Evolutionary conservation across 2,888 invertebrate genomes (phyloP).

Genomic region (Habrosyne pyritoides): DNA sequence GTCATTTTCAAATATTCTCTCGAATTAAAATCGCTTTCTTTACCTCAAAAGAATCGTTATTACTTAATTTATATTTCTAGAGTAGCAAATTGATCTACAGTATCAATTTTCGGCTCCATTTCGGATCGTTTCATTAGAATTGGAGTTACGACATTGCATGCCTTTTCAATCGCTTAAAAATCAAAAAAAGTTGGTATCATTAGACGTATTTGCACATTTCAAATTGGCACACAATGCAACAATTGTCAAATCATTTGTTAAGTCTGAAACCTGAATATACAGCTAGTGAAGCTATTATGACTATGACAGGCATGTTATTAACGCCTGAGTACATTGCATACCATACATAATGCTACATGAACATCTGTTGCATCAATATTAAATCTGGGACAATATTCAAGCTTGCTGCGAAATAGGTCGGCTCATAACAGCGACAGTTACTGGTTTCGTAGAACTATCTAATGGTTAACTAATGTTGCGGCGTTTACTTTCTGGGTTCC

Average conservation of each 20-base stretch:
- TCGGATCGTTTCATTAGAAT: background rate
- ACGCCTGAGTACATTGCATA: background rate
- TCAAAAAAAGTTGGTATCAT: background rate
- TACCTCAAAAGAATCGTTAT: background rate
- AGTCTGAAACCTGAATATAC: background rate
- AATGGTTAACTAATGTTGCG: background rate
- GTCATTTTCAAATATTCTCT: background rate
- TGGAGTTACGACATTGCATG: background rate
- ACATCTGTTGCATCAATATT: constrained; percentile 34
- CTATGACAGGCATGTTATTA: constrained; percentile 3
- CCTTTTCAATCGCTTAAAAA: background rate
- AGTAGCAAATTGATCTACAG: background rate
- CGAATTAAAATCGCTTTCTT: background rate
- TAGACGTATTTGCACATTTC: background rate
- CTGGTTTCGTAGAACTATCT: background rate
- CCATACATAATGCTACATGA: constrained; percentile 14
- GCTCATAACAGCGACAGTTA: background rate
- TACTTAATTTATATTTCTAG: background rate
- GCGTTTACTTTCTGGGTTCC: background rate
- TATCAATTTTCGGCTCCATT: background rate
- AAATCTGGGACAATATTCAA: constrained; percentile 14
- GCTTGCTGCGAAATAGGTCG: constrained; percentile 13
- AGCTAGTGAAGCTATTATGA: constrained; percentile 3
- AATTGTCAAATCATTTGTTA: background rate
- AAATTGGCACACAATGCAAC: background rate